Evolutionary conservation across 1,140 invertebrate species (phyloP), one percentile per base, ranked within the genome.

Genomic region (Penaeus indicus): DNA sequence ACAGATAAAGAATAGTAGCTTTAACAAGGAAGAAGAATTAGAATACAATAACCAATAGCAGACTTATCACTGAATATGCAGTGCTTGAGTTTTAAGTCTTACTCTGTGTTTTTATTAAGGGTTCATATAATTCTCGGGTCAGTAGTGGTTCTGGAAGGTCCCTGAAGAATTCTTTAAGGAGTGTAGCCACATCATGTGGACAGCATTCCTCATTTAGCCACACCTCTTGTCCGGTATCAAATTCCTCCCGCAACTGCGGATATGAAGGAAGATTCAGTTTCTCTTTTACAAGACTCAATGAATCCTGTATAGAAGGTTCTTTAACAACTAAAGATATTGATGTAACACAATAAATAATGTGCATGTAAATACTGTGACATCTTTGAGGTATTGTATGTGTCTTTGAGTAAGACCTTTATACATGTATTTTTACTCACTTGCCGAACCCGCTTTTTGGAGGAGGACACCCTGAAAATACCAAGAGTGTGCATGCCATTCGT

Each of bases 21-120:
- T 54, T 54, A 54, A 54, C 54, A 54, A 54, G 10, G 54, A 54
- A 11, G 54, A 11, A 42, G 1, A 42, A 42, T 2, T 42, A 42
- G 38, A 8, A 54, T 1, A 54, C 54, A 54, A 54, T 13, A 13
- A 16, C 54, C 16, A 54, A 54, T 1, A 54, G 54, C 16, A 54
- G 10, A 54, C 54, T 47, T 47, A 47, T 47, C 47, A 47, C 47
- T 47, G 16, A 54, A 13, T 54, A 16, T 54, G 54, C 11, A 13
- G 5, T 54, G 11, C 54, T 54, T 13, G 54, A 13, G 54, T 54
- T 11, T 54, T 10, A 54, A 54, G 54, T 8, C 95, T 95, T 94
- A 98, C 97, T 97, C 94, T 98, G 97, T 38, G 97, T 98, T 91
- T 97, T 95, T 78, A 99, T 94, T 93, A 98, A 98, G 62, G 97